A percentile compares a stretch with the other conserved stretches of the same genome.
Conservation (phyloP, 2,113 vertebrate species). For the Catharus minimus region DNA sequence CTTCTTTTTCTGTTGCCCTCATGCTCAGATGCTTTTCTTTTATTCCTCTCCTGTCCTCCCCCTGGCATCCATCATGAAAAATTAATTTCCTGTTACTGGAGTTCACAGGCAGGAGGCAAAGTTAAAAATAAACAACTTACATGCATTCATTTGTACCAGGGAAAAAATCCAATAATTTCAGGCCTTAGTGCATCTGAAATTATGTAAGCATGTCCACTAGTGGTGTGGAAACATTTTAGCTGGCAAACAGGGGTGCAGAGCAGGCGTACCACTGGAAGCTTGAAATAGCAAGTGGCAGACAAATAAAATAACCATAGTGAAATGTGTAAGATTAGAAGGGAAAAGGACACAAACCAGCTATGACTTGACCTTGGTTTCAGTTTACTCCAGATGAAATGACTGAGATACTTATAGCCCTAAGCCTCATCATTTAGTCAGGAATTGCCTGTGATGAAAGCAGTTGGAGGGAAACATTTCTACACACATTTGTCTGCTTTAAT, state of each 20-base stretch:
- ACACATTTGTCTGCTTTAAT: conserved; percentile 25
- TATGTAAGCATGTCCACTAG: conserved; percentile 26
- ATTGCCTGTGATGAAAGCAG: conserved; percentile 40
- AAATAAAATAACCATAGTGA: conserved; percentile 45
- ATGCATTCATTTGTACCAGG: not conserved
- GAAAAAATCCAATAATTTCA: conserved; percentile 13
- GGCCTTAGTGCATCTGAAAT: conserved; percentile 10
- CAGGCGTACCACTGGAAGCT: not conserved
- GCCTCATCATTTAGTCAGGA: conserved; percentile 39
- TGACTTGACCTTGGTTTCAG: conserved; percentile 53
- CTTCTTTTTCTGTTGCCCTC: not conserved
- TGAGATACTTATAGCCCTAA: conserved; percentile 47
- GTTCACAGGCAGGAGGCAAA: not conserved
- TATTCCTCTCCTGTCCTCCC: not conserved
- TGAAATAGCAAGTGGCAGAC: conserved; percentile 46
- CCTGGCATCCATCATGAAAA: not conserved
- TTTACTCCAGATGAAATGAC: conserved; percentile 38
- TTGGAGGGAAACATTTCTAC: conserved; percentile 29
- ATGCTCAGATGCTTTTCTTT: not conserved
- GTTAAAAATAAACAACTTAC: conserved; percentile 44
- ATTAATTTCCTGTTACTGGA: conserved; percentile 5
- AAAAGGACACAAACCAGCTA: conserved; percentile 39
- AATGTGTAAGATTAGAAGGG: conserved; percentile 32
- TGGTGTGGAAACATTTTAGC: conserved; percentile 1
- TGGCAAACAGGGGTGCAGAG: not conserved